Evolutionary conservation across 1,140 invertebrate genomes (phyloP).

Genomic region (Cyclina sinensis): DNA sequence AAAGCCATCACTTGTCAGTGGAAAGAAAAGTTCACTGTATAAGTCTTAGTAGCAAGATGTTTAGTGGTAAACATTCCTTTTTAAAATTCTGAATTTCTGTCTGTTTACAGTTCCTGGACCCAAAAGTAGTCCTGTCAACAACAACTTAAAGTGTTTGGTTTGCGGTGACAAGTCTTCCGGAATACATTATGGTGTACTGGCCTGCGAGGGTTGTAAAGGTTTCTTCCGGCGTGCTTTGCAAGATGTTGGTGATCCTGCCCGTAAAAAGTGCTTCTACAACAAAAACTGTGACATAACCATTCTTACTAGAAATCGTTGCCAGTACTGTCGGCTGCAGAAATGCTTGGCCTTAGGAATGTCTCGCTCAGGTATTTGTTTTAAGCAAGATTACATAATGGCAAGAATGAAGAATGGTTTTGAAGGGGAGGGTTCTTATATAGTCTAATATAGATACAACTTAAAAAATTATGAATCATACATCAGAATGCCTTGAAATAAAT

Average conservation of each 20-base stretch:
- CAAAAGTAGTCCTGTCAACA: conserved; percentile 60
- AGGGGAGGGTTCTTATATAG: too few species aligned
- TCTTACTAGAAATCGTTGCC: conserved; percentile 95
- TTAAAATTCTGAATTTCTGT: too few species aligned
- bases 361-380: conserved; percentile 96
- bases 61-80: too few species aligned
- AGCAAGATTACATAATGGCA: too few species aligned
- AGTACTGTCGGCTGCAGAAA: conserved; percentile 99
- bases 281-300: conserved; percentile 86
- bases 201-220: conserved; percentile 88
- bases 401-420: too few species aligned
- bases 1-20: too few species aligned
- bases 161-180: conserved; percentile 88
- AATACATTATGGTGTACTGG: conserved; percentile 88
- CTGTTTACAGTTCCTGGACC: conserved; percentile 53
- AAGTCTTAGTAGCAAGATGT: too few species aligned
- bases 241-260: conserved; percentile 84
- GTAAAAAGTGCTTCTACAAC: conserved; percentile 85
- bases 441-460: too few species aligned
- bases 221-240: conserved; percentile 85
- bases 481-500: too few species aligned
- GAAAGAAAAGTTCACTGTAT: too few species aligned
- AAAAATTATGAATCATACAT: too few species aligned
- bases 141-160: conserved; percentile 86
- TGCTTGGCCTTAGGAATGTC: conserved; percentile 99